phyloP scores from a whole-genome alignment of 2,113 vertebrate species.

The Gavialis gangeticus region DNA sequence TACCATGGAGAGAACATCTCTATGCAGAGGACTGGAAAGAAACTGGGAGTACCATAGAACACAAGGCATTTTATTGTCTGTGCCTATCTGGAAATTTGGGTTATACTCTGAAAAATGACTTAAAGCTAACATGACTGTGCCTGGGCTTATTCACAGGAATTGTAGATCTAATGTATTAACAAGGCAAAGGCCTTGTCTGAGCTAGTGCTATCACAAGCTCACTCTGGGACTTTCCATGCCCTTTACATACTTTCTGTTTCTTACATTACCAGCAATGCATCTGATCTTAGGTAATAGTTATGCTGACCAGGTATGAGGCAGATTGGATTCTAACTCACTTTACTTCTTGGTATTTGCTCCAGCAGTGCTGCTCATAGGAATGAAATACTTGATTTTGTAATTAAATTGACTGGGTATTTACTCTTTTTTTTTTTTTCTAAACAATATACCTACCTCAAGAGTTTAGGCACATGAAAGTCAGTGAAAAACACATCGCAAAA shows the following conservation, averaged over 20 bases:
- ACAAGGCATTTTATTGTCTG: background rate
- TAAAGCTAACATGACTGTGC: background rate
- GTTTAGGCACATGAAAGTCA: background rate
- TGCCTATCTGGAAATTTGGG: background rate
- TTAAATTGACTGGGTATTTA: background rate
- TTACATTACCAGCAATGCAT: background rate
- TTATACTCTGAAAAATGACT: background rate
- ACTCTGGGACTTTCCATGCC: background rate
- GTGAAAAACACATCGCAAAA: background rate
- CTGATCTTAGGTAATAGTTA: background rate
- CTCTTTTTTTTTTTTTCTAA: background rate
- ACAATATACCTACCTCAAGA: background rate
- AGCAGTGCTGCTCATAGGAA: background rate
- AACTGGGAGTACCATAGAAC: background rate
- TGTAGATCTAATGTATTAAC: background rate
- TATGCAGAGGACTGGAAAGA: background rate
- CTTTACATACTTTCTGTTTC: background rate
- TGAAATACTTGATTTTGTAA: background rate
- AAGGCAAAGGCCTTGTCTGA: background rate
- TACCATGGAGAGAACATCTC: background rate
- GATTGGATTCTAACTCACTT: background rate
- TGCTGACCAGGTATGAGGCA: too few species aligned
- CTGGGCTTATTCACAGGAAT: background rate
- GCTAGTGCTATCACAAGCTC: background rate
- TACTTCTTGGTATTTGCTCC: background rate